Conservation (phyloP, 2,888 invertebrate genomes). For the Drosophila paracracens region DNA sequence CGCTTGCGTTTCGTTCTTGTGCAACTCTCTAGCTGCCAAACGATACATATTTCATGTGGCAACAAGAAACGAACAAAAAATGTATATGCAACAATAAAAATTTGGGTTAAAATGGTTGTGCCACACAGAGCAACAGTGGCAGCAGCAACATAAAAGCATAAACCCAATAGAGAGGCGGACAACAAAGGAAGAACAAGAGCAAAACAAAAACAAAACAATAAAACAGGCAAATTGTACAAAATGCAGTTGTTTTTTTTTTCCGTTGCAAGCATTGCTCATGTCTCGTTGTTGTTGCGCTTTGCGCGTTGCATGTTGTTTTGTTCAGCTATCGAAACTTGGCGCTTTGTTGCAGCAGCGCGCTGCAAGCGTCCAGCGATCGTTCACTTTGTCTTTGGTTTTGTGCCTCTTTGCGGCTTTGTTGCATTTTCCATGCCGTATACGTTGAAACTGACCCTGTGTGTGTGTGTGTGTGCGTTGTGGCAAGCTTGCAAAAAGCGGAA, state of each 20-base stretch:
- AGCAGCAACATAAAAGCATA: conserved; percentile 50
- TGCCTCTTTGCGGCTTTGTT: conserved; percentile 48
- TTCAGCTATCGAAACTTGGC: conserved; percentile 69
- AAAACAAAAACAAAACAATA: conserved; percentile 44
- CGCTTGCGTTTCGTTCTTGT: background rate
- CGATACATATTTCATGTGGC: conserved; percentile 50
- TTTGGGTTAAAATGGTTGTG: conserved; percentile 74
- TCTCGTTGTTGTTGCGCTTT: background rate
- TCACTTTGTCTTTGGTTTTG: conserved; percentile 45
- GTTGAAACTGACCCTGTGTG: conserved; percentile 49
- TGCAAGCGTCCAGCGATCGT: conserved; percentile 50
- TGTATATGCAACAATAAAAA: conserved; percentile 51
- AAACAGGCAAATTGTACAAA: conserved; percentile 54
- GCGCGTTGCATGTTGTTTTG: conserved; percentile 7
- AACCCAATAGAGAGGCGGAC: conserved; percentile 48
- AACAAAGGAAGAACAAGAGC: conserved; percentile 55
- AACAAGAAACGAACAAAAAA: conserved; percentile 55
- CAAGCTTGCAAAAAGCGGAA: conserved; percentile 68
- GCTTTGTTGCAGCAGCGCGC: conserved; percentile 42
- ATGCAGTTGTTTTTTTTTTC: conserved; percentile 15
- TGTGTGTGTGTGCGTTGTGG: background rate
- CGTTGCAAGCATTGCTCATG: conserved; percentile 7
- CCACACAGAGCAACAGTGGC: conserved; percentile 44
- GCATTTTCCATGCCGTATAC: conserved; percentile 36
- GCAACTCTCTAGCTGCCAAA: conserved; percentile 16